These are phyloP conservation scores for Tiphia femorata DNA, from an alignment of 2,888 invertebrate genomes.

Conservation along the genomic window DNA sequence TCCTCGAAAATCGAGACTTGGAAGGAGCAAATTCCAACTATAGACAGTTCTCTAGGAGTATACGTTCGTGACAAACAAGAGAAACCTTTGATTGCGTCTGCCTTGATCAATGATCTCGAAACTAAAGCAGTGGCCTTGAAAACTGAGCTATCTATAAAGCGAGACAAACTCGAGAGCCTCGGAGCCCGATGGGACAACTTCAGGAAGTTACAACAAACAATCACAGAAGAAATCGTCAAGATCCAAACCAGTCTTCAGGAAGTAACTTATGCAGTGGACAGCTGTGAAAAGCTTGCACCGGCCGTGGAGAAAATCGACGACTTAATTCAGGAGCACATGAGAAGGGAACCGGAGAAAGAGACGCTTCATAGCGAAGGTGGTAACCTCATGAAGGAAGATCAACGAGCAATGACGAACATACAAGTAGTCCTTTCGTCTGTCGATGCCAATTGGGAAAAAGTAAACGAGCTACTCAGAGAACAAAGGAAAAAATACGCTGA, in stretches of 20 bases:
- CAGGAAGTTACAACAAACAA: conserved; percentile 78
- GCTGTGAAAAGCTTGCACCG: conserved; percentile 69
- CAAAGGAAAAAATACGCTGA: conserved; percentile 81
- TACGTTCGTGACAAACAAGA: conserved; percentile 80
- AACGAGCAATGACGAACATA: conserved; percentile 82
- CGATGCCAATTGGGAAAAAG: conserved; percentile 85
- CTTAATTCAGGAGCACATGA: conserved; percentile 71
- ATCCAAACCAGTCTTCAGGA: conserved; percentile 73
- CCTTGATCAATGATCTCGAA: conserved; percentile 81
- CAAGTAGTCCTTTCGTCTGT: conserved; percentile 84
- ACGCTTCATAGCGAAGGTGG: conserved; percentile 84
- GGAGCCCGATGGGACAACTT: conserved; percentile 85
- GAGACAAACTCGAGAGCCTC: conserved; percentile 78
- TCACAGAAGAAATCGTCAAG: conserved; percentile 76
- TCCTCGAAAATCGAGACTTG: conserved; percentile 78
- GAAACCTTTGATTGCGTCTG: conserved; percentile 80
- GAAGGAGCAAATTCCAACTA: conserved; percentile 78
- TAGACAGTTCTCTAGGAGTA: conserved; percentile 78
- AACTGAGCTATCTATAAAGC: conserved; percentile 77
- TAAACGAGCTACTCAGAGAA: conserved; percentile 80
- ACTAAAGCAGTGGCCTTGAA: conserved; percentile 78
- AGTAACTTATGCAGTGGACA: conserved; percentile 71
- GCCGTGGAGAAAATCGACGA: conserved; percentile 72
- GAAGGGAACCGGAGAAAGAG: conserved; percentile 76
- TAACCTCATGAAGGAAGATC: conserved; percentile 84